Conservation (phyloP, 2,888 invertebrate species). For the Diarsia rubi region DNA sequence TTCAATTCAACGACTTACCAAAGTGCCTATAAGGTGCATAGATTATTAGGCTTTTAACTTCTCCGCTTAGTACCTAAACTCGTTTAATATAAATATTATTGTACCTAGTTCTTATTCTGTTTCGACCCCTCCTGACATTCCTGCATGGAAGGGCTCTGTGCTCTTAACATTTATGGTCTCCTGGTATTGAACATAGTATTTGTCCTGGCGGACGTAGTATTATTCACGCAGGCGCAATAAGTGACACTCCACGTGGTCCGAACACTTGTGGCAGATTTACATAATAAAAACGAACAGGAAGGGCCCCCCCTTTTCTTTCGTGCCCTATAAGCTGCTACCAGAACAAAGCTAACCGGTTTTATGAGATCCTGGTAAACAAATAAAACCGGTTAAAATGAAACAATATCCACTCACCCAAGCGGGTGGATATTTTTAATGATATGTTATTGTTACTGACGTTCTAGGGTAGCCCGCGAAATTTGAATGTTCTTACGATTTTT, state of each 20-base stretch:
- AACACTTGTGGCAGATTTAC: background rate
- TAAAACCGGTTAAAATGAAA: background rate
- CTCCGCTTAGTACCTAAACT: background rate
- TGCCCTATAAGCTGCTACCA: background rate
- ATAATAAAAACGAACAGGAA: background rate
- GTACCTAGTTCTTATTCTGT: background rate
- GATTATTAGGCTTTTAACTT: background rate
- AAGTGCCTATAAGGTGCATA: background rate
- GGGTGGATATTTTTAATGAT: no score
- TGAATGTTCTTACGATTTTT: no score
- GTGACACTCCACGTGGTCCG: slow-evolving; percentile 13
- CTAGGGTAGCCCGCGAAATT: no score
- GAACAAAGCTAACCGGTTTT: background rate
- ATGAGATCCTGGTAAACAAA: background rate
- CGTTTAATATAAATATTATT: background rate
- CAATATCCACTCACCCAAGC: no score
- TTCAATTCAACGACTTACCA: background rate
- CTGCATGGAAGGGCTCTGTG: background rate
- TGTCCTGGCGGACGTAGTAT: slow-evolving; percentile 1
- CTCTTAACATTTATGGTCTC: slow-evolving; percentile 11
- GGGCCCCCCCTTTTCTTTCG: background rate
- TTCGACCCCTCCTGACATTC: background rate
- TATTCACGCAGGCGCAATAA: slow-evolving; percentile 30
- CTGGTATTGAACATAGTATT: slow-evolving; percentile 23
- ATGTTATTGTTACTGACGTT: no score